Base-by-base conservation (phyloP, 1,140 invertebrate genomes). In the Scylla paramamosain region DNA sequence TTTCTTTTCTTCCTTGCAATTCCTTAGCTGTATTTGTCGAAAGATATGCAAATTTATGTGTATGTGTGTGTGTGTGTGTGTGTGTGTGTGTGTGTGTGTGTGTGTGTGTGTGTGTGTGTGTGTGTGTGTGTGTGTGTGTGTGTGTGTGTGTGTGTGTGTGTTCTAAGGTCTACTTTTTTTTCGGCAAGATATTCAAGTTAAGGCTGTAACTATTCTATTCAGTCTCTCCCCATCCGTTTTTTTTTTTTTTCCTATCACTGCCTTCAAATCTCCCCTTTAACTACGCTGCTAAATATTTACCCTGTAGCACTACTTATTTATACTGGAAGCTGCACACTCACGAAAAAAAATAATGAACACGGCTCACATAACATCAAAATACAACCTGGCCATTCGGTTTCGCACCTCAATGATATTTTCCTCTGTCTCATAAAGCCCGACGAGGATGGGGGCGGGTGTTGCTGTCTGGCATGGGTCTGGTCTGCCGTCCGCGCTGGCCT, bases 21-120 rank as follows among this genome's bases (percentile, higher is more conserved):
- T 90, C 12, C 32, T 12, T 88, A 31, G 12, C 12, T 88, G 87
- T 88, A 31, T 88, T 12, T 32, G 8, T 32, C 6, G n/a, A 32
- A 45, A 7, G 12, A 45, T 6, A 32, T 28, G 25, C 29, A 31
- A 88, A 45, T 25, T 28, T 91, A 0, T 20, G 29, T 29, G 1
- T 7, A 12, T 86, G 84, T 86, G 84, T 86, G 84, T 86, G 84
- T 86, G 82, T 6, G 6, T 83, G 20, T 83, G 6, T 84, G 83
- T 84, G 83, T 84, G 83, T 84, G 83, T 84, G 83, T 84, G 83
- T 84, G 83, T 84, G 83, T 84, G 83, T 84, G 83, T 84, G 83
- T 84, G 83, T 84, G 83, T 84, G 83, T 84, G 83, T 84, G 83
- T 84, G 83, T 84, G 83, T 32, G 89, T 91, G 89, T 91, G 89